Base-by-base conservation (phyloP, 2,888 invertebrate genomes). In the Ophraella communa region DNA sequence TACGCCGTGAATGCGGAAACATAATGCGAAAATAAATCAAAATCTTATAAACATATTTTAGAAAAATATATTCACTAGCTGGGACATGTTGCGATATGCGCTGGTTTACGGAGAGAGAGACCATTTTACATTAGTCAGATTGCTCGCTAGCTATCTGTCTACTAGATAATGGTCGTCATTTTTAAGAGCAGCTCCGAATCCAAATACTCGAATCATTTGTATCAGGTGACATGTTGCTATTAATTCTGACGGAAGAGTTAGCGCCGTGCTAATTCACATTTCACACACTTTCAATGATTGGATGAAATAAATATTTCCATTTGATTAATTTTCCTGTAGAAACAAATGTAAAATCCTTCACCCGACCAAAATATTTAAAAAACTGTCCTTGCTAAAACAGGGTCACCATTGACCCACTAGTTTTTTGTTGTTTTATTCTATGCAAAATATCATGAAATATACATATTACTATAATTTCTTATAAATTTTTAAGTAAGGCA, bases 151-250 rank as follows among this genome's bases (percentile, higher is more conserved):
- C 76, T 76, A 78, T 77, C 77, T 79, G 79, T 81, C 81, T 79
- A 68, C 72, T 70, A 73, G 77, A 80, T 81, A 81, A 81, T 82
- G 76, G 81, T 75, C 74, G 77, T 80, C 80, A 82, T 81, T 81
- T 81, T 82, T 81, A 81, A 81, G 79, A 76, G 60, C 11, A 33
- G 58, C 72, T 23, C 58, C 74, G 76, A 77, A 77, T 76, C 76
- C 76, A 75, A 77, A 78, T 76, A 75, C 78, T 72, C 69, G 72
- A 66, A 75, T 77, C 78, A 79, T 79, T 80, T 79, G 79, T 79
- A 78, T 74, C 67, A 72, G 74, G 71, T 74, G 79, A 80, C 79
- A 76, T 78, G 77, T 76, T 76, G 78, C 79, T 78, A 80, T 80
- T 80, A 78, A 80, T 80, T 69, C 74, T 77, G 78, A 76, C 77